phyloP scores from a whole-genome alignment of 2,888 invertebrate genomes.

The Atethmia centrago region DNA sequence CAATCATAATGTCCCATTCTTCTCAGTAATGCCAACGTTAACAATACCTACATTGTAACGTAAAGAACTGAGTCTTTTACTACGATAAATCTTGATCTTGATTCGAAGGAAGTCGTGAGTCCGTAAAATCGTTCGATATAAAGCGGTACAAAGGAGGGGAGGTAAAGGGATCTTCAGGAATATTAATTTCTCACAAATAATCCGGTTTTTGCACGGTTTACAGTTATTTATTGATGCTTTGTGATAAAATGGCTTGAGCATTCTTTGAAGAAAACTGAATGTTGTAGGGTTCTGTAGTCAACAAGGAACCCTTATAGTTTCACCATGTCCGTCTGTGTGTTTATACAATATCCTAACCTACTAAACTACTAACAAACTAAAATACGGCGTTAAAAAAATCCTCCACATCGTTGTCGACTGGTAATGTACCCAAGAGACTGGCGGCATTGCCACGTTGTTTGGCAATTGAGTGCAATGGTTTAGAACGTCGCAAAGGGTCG shows the following conservation, averaged over 20 bases:
- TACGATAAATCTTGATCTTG: conserved; percentile 17
- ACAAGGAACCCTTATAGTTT: too few species aligned
- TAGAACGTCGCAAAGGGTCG: conserved; percentile 4
- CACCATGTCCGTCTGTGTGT: too few species aligned
- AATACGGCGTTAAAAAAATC: too few species aligned
- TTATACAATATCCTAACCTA: too few species aligned
- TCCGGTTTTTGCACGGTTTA: not conserved
- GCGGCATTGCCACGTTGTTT: too few species aligned
- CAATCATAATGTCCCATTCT: not conserved
- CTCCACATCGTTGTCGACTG: too few species aligned
- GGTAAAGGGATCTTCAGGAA: conserved; percentile 23
- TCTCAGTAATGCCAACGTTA: not conserved
- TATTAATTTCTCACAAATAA: conserved; percentile 28
- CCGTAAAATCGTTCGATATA: conserved; percentile 38
- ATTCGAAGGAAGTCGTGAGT: conserved; percentile 34
- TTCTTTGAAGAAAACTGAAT: not conserved
- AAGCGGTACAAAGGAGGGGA: conserved; percentile 16
- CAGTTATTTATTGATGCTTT: not conserved
- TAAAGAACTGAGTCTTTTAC: conserved; percentile 3
- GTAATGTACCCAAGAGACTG: not conserved
- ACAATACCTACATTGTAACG: too few species aligned
- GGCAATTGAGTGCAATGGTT: not conserved
- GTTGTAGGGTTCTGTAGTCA: too few species aligned
- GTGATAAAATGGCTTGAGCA: not conserved
- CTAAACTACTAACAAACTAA: too few species aligned